Evolutionary conservation across 2,888 invertebrate species (phyloP), one percentile per base, ranked within the genome.

Genomic region (Cryptocephalus primarius): DNA sequence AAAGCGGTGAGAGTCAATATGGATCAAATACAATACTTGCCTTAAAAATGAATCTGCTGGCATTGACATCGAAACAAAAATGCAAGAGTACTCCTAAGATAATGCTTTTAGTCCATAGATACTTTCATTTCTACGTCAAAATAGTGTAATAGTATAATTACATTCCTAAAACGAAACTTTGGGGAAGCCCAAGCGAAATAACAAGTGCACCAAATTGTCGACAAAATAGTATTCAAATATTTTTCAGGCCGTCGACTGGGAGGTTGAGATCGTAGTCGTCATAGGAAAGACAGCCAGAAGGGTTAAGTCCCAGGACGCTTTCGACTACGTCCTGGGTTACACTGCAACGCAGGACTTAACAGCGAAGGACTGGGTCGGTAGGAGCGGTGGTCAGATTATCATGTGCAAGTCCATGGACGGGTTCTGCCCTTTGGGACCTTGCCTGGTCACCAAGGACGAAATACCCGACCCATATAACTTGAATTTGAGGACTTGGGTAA

Each of bases 341-440:
- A 84, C 87, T 1, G 75, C 88, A 1, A 87, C 87, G 0, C 88
- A 90, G 68, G 91, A 91, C 68, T 81, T 91, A 41, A 82, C 83
- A 33, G 89, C 88, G 0, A 73, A 89, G 40, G 89, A 90, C 62
- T 89, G 89, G 89, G 85, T 86, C 68, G 80, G 83, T 52, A 75
- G 75, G 38, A 88, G 88, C 56, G 86, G 84, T 8, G 88, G 88
- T 1, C 85, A 86, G 60, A 79, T 82, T 64, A 66, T 86, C 9
- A 47, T 53, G 44, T 48, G 50, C 40, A 83, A 83, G 74, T 73
- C 85, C 0, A 85, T 90, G 83, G 90, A 91, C 63, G 81, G 82
- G 0, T 91, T 89, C 68, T 88, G 89, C 60, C 91, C 92, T 0
- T 69, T 91, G 48, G 91, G 90, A 0, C 90, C 90, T 0, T 80